phyloP scores from a whole-genome alignment of 2,888 invertebrate genomes.

The Caenorhabditis panamensis region DNA sequence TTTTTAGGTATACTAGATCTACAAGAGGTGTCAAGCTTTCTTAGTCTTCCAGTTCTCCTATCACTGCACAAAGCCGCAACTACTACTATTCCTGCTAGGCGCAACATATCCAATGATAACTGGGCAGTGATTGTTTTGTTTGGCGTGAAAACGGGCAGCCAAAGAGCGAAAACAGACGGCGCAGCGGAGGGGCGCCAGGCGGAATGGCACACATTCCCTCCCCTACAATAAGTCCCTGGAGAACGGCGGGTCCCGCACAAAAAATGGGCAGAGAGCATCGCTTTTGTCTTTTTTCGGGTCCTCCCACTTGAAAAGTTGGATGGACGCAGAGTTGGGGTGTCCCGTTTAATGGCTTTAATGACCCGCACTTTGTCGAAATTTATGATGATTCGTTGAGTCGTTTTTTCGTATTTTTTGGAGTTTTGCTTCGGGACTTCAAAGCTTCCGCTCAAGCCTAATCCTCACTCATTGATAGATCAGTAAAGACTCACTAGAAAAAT shows the following conservation, averaged over 20 bases:
- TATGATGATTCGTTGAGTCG: slow-evolving; percentile 9
- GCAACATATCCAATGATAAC: slow-evolving; percentile 23
- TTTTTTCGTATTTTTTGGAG: background rate
- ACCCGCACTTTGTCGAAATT: slow-evolving; percentile 31
- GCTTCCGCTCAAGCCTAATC: too few relatives aligned
- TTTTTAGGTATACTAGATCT: too few relatives aligned
- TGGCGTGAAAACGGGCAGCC: slow-evolving; percentile 15
- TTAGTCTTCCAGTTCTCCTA: too few relatives aligned
- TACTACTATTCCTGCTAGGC: background rate
- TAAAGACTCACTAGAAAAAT: slow-evolving; percentile 38
- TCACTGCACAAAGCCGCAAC: too few relatives aligned
- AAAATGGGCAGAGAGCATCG: slow-evolving; percentile 22
- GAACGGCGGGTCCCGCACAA: slow-evolving; percentile 32
- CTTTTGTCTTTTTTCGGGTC: slow-evolving; percentile 21
- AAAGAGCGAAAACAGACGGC: slow-evolving; percentile 41
- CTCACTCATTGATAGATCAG: background rate
- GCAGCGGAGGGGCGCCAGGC: slow-evolving; percentile 13
- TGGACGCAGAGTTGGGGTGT: slow-evolving; percentile 12
- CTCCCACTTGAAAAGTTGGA: slow-evolving; percentile 17
- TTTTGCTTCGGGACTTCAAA: too few relatives aligned
- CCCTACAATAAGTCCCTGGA: slow-evolving; percentile 54
- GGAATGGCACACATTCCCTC: slow-evolving; percentile 6
- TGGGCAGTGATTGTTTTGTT: slow-evolving; percentile 39
- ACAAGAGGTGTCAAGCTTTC: too few relatives aligned
- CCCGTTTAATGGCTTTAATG: slow-evolving; percentile 30